phyloP scores from a whole-genome alignment of 2,888 invertebrate species.

The Agrochola circellaris region DNA sequence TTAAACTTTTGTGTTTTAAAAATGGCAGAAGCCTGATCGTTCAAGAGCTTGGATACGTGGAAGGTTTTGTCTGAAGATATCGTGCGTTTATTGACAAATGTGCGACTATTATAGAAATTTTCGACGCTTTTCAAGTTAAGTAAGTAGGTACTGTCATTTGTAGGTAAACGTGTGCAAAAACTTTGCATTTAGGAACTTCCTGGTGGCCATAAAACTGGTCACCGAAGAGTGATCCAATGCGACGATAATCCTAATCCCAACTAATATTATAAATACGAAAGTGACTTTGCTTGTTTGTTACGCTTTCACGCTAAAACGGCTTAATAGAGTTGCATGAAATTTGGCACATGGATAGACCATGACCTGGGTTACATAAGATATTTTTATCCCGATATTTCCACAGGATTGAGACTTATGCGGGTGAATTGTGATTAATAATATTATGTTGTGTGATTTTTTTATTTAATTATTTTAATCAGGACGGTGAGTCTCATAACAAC shows the following conservation, averaged over 20 bases:
- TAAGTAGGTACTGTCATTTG: neutral
- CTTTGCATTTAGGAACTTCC: neutral
- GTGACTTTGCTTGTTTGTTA: no score
- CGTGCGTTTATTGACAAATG: neutral
- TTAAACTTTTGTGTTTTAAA: slow-evolving; percentile 10
- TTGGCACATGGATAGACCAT: no score
- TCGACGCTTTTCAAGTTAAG: neutral
- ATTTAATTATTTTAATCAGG: no score
- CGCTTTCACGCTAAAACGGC: no score
- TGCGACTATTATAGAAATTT: neutral
- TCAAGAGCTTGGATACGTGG: neutral
- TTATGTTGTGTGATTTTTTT: no score
- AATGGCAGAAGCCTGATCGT: neutral
- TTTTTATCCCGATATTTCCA: no score
- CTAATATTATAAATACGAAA: no score
- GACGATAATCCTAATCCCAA: neutral
- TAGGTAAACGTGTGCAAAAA: neutral
- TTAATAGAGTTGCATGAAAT: no score
- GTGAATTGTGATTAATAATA: neutral
- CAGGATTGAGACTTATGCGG: no score
- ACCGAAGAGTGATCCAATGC: no score
- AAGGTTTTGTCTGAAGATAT: neutral
- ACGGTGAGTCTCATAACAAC: neutral
- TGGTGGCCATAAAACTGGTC: neutral
- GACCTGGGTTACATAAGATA: no score